Evolutionary conservation across 2,113 vertebrate genomes (phyloP).

Genomic region (Perca schrenkii): DNA sequence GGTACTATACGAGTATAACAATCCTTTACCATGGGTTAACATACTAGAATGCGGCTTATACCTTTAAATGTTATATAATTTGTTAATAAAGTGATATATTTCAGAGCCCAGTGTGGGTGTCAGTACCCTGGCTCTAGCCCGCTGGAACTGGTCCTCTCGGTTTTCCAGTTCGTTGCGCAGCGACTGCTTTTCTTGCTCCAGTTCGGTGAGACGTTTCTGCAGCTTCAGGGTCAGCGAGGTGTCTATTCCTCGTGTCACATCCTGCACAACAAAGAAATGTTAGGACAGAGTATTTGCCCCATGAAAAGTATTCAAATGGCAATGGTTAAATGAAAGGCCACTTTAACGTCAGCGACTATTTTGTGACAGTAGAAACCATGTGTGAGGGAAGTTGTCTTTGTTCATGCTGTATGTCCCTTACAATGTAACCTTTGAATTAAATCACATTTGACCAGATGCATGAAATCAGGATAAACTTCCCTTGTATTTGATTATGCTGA

Average conservation of each 20-base stretch:
- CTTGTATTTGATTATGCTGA: too few relatives aligned
- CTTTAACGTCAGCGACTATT: not conserved
- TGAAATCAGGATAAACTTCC: too few relatives aligned
- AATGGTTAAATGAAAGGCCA: not conserved
- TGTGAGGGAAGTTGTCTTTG: not conserved
- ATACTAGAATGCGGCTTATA: not conserved
- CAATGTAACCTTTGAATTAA: too few relatives aligned
- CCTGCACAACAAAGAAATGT: slow-evolving; percentile 79
- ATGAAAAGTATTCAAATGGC: not conserved
- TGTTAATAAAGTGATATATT: not conserved
- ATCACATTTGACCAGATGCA: too few relatives aligned
- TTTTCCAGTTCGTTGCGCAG: slow-evolving; percentile 95
- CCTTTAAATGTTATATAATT: not conserved
- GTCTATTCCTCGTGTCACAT: slow-evolving; percentile 93
- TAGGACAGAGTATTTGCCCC: not conserved
- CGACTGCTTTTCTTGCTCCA: slow-evolving; percentile 96
- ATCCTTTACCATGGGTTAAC: not conserved
- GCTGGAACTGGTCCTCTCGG: slow-evolving; percentile 94
- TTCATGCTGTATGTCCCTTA: too few relatives aligned
- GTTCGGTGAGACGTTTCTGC: slow-evolving; percentile 95
- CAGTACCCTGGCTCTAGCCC: slow-evolving; percentile 91
- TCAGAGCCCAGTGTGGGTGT: not conserved
- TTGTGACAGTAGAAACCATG: not conserved
- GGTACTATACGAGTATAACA: not conserved
- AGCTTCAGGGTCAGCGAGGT: slow-evolving; percentile 98